Evolutionary conservation across 2,113 vertebrate species (phyloP).

Genomic region (Monopterus albus): DNA sequence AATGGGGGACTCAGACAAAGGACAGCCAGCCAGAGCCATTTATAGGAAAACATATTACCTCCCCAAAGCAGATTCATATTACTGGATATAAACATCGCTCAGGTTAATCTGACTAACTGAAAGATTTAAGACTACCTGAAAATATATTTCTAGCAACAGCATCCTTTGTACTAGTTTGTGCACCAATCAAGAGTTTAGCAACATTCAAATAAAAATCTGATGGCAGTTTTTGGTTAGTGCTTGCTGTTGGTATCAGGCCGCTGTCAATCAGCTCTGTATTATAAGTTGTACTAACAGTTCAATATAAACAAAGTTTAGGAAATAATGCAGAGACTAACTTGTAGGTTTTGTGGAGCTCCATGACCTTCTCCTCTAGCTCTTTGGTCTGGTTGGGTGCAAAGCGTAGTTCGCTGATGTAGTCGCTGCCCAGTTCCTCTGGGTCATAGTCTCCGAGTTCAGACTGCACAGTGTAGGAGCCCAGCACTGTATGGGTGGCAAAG

Average conservation of each 20-base stretch:
- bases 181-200: too few species aligned
- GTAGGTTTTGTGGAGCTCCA: conserved; percentile 95
- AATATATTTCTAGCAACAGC: too few species aligned
- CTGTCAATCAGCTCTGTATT: too few species aligned
- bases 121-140: not conserved
- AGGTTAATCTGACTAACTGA: not conserved
- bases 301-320: too few species aligned
- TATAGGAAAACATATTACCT: conserved; percentile 9
- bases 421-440: conserved; percentile 88
- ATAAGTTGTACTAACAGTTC: too few species aligned
- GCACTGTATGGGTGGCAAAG: conserved; percentile 91
- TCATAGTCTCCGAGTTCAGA: conserved; percentile 96
- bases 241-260: too few species aligned
- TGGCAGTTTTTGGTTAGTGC: too few species aligned
- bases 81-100: not conserved
- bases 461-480: conserved; percentile 95
- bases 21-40: conserved; percentile 8
- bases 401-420: conserved; percentile 92
- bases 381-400: conserved; percentile 95
- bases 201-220: too few species aligned
- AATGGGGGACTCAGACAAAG: conserved; percentile 17
- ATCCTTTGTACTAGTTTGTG: too few species aligned
- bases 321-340: too few species aligned
- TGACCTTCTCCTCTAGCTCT: conserved; percentile 95
- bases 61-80: conserved; percentile 17